These are phyloP conservation scores for Mirza zaza DNA, from an alignment of 2,113 vertebrate genomes.

Conservation along the genomic window DNA sequence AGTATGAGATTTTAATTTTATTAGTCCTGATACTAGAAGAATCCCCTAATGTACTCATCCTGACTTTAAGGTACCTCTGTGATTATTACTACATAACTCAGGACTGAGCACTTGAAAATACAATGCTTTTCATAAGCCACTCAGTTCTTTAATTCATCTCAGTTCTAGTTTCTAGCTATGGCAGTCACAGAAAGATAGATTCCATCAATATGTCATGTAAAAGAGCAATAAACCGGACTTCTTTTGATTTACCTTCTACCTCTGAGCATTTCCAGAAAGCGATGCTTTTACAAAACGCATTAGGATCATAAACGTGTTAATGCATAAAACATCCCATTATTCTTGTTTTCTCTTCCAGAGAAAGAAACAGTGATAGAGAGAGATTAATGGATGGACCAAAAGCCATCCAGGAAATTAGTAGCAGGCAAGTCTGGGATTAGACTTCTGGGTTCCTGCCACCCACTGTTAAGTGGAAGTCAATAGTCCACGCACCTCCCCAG, in stretches of 20 bases:
- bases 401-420: constrained; percentile 77
- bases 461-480: constrained; percentile 61
- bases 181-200: constrained; percentile 22
- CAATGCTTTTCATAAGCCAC: constrained; percentile 4
- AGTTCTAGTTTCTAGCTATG: constrained; percentile 27
- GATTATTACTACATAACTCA: constrained; percentile 40
- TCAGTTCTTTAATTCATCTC: neutral
- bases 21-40: constrained; percentile 52
- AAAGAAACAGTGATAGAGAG: constrained; percentile 71
- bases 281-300: constrained; percentile 36
- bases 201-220: constrained; percentile 16
- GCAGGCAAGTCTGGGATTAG: constrained; percentile 72
- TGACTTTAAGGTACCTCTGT: constrained; percentile 50
- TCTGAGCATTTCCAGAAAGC: constrained; percentile 47
- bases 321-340: constrained; percentile 77
- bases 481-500: neutral
- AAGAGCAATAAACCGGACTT: constrained; percentile 31
- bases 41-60: neutral
- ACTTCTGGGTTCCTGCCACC: constrained; percentile 69
- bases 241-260: constrained; percentile 65
- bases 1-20: constrained; percentile 69
- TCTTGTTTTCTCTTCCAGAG: constrained; percentile 73
- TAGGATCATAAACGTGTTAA: constrained; percentile 73
- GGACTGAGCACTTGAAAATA: constrained; percentile 14
- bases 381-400: constrained; percentile 73